These are phyloP conservation scores for Saimiri boliviensis DNA, from an alignment of 2,113 vertebrate species.

Conservation along the genomic window DNA sequence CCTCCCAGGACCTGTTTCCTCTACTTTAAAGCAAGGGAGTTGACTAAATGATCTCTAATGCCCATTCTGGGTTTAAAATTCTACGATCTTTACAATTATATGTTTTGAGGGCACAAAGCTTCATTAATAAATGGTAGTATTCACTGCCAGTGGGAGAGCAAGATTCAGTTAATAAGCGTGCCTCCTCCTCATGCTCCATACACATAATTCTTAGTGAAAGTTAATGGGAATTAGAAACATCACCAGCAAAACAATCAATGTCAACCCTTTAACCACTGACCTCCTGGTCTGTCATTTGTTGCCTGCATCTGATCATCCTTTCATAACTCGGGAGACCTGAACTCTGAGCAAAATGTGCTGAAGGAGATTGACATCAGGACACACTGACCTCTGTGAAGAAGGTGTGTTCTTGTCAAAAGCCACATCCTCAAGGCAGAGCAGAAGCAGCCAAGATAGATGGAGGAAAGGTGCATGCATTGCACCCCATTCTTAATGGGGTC, in stretches of 20 bases:
- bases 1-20: not conserved
- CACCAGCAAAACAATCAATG: conserved; percentile 42
- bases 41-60: not conserved
- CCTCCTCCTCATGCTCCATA: not conserved
- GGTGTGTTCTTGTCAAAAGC: not conserved
- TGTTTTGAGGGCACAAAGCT: not conserved
- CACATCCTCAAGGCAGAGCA: not conserved
- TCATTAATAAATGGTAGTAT: conserved; percentile 14
- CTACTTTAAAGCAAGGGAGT: conserved; percentile 10
- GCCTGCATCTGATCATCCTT: not conserved
- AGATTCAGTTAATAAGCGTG: not conserved
- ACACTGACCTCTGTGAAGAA: not conserved
- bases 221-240: conserved; percentile 60
- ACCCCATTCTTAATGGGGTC: not conserved
- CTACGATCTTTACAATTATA: conserved; percentile 7
- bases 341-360: not conserved
- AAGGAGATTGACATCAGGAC: not conserved
- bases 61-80: conserved; percentile 4
- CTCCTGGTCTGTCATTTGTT: not conserved
- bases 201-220: conserved; percentile 48
- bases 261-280: conserved; percentile 27
- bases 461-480: not conserved
- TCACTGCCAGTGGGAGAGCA: not conserved
- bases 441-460: not conserved
- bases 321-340: not conserved